Percentiles rank a stretch among this genome's conserved stretches.
These are phyloP conservation scores for Caenorhabditis sulstoni DNA, from an alignment of 2,888 invertebrate genomes.

Conservation along the genomic window DNA sequence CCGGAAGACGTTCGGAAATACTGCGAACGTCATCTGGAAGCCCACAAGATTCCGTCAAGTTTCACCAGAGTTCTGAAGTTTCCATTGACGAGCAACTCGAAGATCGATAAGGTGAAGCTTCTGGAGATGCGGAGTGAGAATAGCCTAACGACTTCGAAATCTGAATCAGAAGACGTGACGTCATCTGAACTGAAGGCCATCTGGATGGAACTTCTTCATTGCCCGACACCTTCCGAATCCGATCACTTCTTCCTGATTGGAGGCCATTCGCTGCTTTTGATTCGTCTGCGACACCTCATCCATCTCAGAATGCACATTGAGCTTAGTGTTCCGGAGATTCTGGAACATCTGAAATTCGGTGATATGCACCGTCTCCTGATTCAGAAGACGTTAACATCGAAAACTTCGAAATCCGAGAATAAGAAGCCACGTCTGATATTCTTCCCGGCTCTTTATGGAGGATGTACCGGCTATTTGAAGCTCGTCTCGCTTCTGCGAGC, in stretches of 20 bases:
- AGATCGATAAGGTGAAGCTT: slow-evolving; percentile 56
- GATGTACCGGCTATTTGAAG: slow-evolving; percentile 41
- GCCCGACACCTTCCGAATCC: slow-evolving; percentile 11
- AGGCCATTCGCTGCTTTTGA: slow-evolving; percentile 72
- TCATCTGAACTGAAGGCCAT: slow-evolving; percentile 20
- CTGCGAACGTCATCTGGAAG: slow-evolving; percentile 66
- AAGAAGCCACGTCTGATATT: slow-evolving; percentile 13
- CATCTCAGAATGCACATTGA: slow-evolving; percentile 29
- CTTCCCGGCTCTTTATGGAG: slow-evolving; percentile 59
- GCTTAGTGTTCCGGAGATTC: slow-evolving; percentile 49
- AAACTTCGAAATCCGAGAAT: neutral
- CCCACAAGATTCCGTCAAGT: slow-evolving; percentile 71
- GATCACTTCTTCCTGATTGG: slow-evolving; percentile 70
- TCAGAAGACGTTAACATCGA: neutral
- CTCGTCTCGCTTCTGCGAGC: slow-evolving; percentile 7
- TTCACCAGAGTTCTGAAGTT: slow-evolving; percentile 65
- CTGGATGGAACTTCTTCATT: slow-evolving; percentile 24
- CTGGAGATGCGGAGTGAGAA: slow-evolving; percentile 18
- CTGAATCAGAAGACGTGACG: slow-evolving; percentile 15
- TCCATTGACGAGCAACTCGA: slow-evolving; percentile 75
- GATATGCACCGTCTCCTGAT: slow-evolving; percentile 27
- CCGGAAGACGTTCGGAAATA: slow-evolving; percentile 35
- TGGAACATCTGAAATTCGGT: slow-evolving; percentile 43
- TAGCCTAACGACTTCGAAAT: neutral
- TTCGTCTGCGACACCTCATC: slow-evolving; percentile 61